Evolutionary conservation across 2,113 vertebrate species (phyloP), one percentile per base, ranked within the genome.

Genomic region (Brachionichthys hirsutus): DNA sequence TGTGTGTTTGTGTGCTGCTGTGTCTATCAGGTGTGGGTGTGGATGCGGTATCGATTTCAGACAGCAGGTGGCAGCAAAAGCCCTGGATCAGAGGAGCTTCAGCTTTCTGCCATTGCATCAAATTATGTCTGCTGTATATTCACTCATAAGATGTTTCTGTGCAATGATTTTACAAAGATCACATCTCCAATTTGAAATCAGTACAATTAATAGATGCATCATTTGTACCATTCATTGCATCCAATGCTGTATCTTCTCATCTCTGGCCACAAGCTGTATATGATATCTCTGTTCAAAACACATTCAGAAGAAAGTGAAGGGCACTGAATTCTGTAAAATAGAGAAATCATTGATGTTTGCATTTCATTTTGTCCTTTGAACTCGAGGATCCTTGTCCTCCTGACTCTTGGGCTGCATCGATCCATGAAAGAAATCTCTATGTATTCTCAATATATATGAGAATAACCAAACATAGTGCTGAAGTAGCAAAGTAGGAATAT

Each of bases 1-100:
- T 68, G n/a, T 10, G 19, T 4, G 11, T 3, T 1, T 47, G 15
- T 40, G 20, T 48, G 24, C 36, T 7, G 6, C 1, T 42, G 1
- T 8, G 9, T 45, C 15, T 12, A 8, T 19, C 1, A 7, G 2
- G 2, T 43, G 12, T 41, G 2, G 14, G 12, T 2, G 14, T 42
- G 40, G 15, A 14, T 42, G 4, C 5, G 40, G 12, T 42, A 15
- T 42, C 8, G 5, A 30, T 65, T 84, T 69, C 0, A 36, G 56
- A 61, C 87, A 85, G 81, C 67, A 89, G 87, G 74, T 72, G 85
- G 73, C 87, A 88, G 81, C 84, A 88, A 78, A 89, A 9, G 4
- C 24, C 18, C 18, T 24, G 1, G 0, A 11, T 15, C 2, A 7
- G 10, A 18, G 30, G 30, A 34, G 17, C 24, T 46, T 61, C 9